phyloP scores from a whole-genome alignment of 2,113 vertebrate species.

The Pedionomus torquatus region DNA sequence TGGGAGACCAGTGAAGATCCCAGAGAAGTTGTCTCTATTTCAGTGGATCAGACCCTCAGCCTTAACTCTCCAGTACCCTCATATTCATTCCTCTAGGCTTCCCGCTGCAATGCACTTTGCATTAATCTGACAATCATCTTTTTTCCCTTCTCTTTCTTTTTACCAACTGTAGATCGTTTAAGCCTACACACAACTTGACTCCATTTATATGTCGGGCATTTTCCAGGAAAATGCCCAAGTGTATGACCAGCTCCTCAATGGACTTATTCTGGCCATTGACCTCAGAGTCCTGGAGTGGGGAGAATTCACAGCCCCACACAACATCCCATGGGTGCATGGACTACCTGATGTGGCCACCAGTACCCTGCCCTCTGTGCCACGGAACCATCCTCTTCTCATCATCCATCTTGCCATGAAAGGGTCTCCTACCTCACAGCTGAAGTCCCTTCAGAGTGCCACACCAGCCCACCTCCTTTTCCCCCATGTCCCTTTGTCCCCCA shows the following conservation, averaged over 20 bases:
- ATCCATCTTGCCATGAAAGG: not conserved
- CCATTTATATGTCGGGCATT: not conserved
- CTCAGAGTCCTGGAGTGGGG: accelerated
- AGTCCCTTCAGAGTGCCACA: not conserved
- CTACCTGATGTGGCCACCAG: not conserved
- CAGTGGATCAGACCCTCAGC: not conserved
- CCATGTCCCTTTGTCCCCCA: not conserved
- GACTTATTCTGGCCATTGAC: not conserved
- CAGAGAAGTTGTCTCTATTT: not conserved
- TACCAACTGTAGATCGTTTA: not conserved
- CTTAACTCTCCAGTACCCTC: not conserved
- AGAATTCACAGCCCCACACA: not conserved
- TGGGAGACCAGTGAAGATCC: not conserved
- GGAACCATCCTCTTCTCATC: not conserved
- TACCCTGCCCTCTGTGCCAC: not conserved
- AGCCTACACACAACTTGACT: not conserved
- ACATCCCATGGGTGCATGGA: not conserved
- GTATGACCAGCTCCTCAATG: not conserved
- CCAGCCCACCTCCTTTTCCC: not conserved
- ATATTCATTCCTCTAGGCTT: not conserved
- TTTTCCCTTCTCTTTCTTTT: not conserved
- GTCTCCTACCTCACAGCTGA: not conserved
- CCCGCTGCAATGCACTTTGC: not conserved
- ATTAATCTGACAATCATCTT: not conserved
- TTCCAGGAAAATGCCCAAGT: not conserved